Conservation (phyloP, 2,113 vertebrate genomes). For the Austrofundulus limnaeus region DNA sequence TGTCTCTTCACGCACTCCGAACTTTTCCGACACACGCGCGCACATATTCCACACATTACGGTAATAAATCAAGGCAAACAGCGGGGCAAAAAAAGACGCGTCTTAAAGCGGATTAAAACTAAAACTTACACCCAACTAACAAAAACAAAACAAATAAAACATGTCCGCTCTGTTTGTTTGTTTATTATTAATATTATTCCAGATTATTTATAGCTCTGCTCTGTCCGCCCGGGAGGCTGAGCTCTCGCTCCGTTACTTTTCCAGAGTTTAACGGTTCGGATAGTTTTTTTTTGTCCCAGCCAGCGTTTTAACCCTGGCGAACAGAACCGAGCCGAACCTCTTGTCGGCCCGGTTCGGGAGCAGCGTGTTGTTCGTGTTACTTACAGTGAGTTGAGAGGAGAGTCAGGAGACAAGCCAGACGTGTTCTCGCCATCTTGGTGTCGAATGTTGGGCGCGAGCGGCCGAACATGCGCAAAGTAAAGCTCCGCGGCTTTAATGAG, state of each 20-base stretch:
- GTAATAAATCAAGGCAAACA: background rate
- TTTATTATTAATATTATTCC: too few relatives aligned
- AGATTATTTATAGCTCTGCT: too few relatives aligned
- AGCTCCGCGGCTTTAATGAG: conserved; percentile 60
- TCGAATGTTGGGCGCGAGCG: conserved; percentile 68
- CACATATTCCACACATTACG: background rate
- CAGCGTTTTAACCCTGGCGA: too few relatives aligned
- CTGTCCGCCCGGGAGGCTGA: too few relatives aligned
- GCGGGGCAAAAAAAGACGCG: background rate
- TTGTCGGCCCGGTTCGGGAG: too few relatives aligned
- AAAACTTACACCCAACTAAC: background rate
- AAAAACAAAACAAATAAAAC: background rate
- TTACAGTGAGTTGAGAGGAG: conserved; percentile 80
- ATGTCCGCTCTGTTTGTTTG: background rate
- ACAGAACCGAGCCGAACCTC: too few relatives aligned
- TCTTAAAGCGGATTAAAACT: conserved; percentile 21
- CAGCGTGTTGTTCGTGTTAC: conserved; percentile 48
- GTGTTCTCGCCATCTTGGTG: conserved; percentile 83
- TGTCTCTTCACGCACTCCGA: conserved; percentile 15
- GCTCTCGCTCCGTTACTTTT: too few relatives aligned
- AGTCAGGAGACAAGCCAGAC: conserved; percentile 75
- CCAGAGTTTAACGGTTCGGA: too few relatives aligned
- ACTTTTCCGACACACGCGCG: too few relatives aligned
- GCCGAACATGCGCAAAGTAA: conserved; percentile 80
- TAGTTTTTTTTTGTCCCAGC: too few relatives aligned